Evolutionary conservation across 2,888 invertebrate species (phyloP).

Genomic region (Drosophila maculinotata): DNA sequence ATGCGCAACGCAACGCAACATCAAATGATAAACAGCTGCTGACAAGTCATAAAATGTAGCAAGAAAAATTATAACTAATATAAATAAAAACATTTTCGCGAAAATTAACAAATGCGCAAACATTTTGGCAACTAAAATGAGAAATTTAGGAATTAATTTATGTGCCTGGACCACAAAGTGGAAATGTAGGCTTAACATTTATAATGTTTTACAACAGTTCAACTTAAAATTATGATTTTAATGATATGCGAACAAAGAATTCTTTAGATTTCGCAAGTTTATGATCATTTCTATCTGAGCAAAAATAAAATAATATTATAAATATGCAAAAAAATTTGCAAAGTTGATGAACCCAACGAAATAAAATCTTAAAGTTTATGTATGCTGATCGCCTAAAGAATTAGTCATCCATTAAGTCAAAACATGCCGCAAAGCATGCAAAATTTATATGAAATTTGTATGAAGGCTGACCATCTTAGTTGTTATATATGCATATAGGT

Average conservation of each 20-base stretch:
- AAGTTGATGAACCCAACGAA: slow-evolving; percentile 50
- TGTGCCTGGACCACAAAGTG: neutral
- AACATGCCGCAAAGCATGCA: slow-evolving; percentile 45
- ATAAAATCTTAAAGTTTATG: slow-evolving; percentile 69
- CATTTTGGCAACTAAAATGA: slow-evolving; percentile 5
- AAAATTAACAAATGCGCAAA: slow-evolving; percentile 16
- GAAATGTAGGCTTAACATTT: neutral
- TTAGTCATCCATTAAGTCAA: slow-evolving; percentile 60
- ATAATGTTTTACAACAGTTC: neutral
- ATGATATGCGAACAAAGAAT: no score
- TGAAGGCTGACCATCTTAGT: slow-evolving; percentile 29
- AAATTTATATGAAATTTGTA: slow-evolving; percentile 42
- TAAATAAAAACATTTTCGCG: slow-evolving; percentile 32
- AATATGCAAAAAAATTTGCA: slow-evolving; percentile 30
- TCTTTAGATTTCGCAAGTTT: no score
- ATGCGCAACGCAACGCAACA: slow-evolving; percentile 39
- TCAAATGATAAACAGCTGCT: slow-evolving; percentile 63
- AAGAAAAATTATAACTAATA: slow-evolving; percentile 41
- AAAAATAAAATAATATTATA: slow-evolving; percentile 12
- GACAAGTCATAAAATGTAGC: slow-evolving; percentile 39
- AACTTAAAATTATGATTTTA: neutral
- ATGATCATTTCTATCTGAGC: slow-evolving; percentile 33
- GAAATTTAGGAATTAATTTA: slow-evolving; percentile 1
- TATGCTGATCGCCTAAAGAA: slow-evolving; percentile 33
- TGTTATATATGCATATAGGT: slow-evolving; percentile 3